phyloP scores from a whole-genome alignment of 2,113 vertebrate genomes.

The Oryzias javanicus region DNA sequence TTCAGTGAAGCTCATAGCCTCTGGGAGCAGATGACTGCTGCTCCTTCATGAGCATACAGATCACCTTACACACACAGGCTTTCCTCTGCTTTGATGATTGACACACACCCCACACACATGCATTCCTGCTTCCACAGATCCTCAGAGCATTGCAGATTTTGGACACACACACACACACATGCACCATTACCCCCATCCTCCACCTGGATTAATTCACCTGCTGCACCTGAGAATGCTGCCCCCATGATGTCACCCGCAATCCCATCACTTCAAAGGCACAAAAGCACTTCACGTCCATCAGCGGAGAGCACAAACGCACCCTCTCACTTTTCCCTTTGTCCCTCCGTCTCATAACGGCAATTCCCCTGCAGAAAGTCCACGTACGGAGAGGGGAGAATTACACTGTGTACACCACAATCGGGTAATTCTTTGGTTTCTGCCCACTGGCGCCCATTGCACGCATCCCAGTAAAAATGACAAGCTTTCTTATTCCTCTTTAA shows the following conservation, averaged over 20 bases:
- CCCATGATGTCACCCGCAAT: constrained; percentile 69
- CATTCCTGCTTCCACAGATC: constrained; percentile 35
- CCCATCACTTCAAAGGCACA: constrained; percentile 67
- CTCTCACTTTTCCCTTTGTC: constrained; percentile 61
- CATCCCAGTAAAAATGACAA: constrained; percentile 41
- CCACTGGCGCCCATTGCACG: constrained; percentile 38
- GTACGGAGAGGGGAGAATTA: constrained; percentile 42
- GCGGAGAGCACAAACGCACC: constrained; percentile 50
- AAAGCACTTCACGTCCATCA: constrained; percentile 44
- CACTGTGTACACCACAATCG: constrained; percentile 46
- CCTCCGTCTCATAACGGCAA: constrained; percentile 47
- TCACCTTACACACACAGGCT: constrained; percentile 65
- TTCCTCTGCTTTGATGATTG: constrained; percentile 65
- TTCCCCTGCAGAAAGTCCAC: constrained; percentile 51
- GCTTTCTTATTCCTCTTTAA: constrained; percentile 38
- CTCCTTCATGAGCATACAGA: constrained; percentile 63
- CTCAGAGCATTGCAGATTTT: constrained; percentile 35
- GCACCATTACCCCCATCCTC: constrained; percentile 34
- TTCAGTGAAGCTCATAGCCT: constrained; percentile 60
- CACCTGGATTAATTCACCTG: constrained; percentile 62
- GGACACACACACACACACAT: constrained; percentile 24
- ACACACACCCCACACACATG: constrained; percentile 31
- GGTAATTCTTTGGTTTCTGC: constrained; percentile 55
- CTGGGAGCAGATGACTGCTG: constrained; percentile 61
- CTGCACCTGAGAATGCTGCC: constrained; percentile 71